Evolutionary conservation across 2,113 vertebrate species (phyloP).

Genomic region (Bubo blakistoni): DNA sequence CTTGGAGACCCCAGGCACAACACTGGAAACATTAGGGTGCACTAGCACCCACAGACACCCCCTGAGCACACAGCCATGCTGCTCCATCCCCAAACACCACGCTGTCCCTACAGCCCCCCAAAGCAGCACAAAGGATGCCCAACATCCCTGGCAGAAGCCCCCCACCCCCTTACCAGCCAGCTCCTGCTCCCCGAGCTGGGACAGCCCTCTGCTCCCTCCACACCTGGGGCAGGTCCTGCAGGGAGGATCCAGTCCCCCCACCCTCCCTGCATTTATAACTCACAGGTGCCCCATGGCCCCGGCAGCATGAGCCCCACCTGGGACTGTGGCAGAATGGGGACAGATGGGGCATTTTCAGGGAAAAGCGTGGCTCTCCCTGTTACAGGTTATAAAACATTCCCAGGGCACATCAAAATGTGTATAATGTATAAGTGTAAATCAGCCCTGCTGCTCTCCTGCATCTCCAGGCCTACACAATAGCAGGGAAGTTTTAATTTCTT

Average conservation of each 20-base stretch:
- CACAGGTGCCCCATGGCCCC: not conserved
- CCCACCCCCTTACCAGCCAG: not conserved
- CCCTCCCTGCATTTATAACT: not conserved
- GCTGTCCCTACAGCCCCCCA: not conserved
- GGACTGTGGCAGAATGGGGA: not conserved
- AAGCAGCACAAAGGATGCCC: not conserved
- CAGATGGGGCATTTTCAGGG: not conserved
- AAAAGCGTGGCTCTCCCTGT: not conserved
- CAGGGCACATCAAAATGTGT: not conserved
- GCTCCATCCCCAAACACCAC: not conserved
- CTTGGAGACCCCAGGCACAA: not conserved
- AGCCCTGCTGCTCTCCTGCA: not conserved
- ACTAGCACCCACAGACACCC: not conserved
- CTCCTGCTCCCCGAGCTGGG: rapidly evolving
- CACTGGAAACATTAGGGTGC: rapidly evolving
- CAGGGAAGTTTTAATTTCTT: not conserved
- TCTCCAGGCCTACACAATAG: not conserved
- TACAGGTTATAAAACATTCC: not conserved
- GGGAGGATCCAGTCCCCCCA: rapidly evolving
- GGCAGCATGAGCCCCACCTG: not conserved
- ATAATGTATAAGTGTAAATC: not conserved
- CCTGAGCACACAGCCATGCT: rapidly evolving
- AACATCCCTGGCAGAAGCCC: not conserved
- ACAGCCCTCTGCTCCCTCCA: not conserved
- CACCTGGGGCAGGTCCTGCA: rapidly evolving